phyloP scores from a whole-genome alignment of 2,113 vertebrate genomes.

The Lycocorax pyrrhopterus region DNA sequence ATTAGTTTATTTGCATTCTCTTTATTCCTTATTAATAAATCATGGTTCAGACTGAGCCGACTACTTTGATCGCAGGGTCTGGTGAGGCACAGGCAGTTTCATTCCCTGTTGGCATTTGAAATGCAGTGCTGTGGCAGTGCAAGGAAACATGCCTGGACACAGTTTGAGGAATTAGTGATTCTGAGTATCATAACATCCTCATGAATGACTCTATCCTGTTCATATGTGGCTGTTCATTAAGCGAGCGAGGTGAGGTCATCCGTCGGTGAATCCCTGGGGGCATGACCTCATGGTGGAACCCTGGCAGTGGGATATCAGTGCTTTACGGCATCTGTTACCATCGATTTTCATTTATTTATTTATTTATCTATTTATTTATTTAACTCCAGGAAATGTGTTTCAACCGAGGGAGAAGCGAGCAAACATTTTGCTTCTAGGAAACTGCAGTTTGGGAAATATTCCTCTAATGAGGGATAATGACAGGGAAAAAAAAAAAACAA shows the following conservation, averaged over 20 bases:
- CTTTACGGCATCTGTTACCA: neutral
- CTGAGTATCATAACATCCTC: neutral
- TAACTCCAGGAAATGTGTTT: neutral
- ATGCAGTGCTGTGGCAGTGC: neutral
- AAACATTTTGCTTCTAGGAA: neutral
- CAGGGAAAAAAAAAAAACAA: accelerated
- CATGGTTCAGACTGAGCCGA: conserved; percentile 8
- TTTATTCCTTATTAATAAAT: conserved; percentile 75
- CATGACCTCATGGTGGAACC: neutral
- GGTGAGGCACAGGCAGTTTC: neutral
- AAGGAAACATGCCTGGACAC: neutral
- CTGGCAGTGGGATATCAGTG: neutral
- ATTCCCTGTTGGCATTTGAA: conserved; percentile 16
- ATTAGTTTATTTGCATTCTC: conserved; percentile 70
- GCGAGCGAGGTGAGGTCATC: neutral
- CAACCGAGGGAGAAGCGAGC: neutral
- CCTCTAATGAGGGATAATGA: neutral
- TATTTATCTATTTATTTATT: neutral
- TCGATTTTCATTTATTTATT: neutral
- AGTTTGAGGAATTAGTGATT: neutral
- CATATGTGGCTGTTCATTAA: neutral
- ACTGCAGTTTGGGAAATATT: neutral
- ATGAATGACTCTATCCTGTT: neutral
- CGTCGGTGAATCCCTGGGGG: neutral
- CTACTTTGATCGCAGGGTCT: conserved; percentile 55